Evolutionary conservation across 2,888 invertebrate genomes (phyloP), one percentile per base, ranked within the genome.

Genomic region (Drosophila phalerata): DNA sequence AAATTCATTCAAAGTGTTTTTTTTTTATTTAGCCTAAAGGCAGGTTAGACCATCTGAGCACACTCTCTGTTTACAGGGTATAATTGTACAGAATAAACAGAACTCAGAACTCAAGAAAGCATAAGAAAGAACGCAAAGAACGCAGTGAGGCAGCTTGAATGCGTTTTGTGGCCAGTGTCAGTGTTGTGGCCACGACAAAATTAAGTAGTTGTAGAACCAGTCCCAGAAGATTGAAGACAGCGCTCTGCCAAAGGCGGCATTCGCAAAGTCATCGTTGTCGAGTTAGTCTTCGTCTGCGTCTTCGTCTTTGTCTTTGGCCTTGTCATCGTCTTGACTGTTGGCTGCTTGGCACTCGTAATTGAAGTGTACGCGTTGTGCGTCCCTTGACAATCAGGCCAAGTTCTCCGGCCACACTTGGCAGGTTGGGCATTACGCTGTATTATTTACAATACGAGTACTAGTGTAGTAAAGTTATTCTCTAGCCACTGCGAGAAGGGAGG

Each of bases 171-270:
- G 8, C 25, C n/a, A 40, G 22, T 22, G 22, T 22, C 22, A 22
- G n/a, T 28, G 58, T 43, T 52, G 69, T 51, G 62, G 55, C 51
- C 74, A 69, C 71, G 68, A 86, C 69, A 76, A 80, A 85, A 84
- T 85, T 81, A 84, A 88, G 84, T 85, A 85, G 86, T 88, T 78
- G 78, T 72, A 71, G 85, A 83, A 88, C 86, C 83, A 80, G 83
- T 88, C 83, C 80, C 85, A 52, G 57, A 69, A 79, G 85, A 85
- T 69, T 70, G 65, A 69, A 77, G 85, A 69, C 79, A 64, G 64
- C 49, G 60, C 63, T 38, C 22, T 17, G 73, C 60, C 62, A 62
- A 67, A 64, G 67, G 68, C 69, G 68, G 77, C 71, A 57, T 65
- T 67, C 22, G 62, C 69, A 55, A 64, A 65, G 62, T 69, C 57